Conservation (phyloP, 1,140 invertebrate genomes). For the Zaprionus gabonicus region DNA sequence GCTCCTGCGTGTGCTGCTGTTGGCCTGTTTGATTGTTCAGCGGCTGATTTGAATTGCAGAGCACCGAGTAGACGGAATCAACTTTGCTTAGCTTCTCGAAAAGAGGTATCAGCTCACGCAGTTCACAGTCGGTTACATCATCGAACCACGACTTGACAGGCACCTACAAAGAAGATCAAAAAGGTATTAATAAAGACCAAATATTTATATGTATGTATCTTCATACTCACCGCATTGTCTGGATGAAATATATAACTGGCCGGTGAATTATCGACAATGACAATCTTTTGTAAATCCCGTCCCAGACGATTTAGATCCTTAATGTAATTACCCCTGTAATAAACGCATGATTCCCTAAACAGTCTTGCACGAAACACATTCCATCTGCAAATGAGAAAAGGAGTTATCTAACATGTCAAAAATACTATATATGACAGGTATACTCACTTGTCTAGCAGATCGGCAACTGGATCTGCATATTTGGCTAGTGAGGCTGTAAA, state of each 20-base stretch:
- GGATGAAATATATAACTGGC: conserved; percentile 99
- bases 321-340: conserved; percentile 99
- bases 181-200: not conserved
- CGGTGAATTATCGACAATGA: conserved; percentile 99
- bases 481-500: conserved; percentile 99
- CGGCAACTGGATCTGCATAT: conserved; percentile 99
- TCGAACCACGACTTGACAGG: conserved; percentile 99
- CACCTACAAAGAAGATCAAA: conserved; percentile 87
- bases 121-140: conserved; percentile 97
- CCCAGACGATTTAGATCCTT: conserved; percentile 99
- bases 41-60: conserved; percentile 94
- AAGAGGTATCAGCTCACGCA: conserved; percentile 97
- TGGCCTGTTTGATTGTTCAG: conserved; percentile 87
- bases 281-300: conserved; percentile 97
- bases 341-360: conserved; percentile 99
- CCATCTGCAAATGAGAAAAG: conserved; percentile 88
- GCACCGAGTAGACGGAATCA: conserved; percentile 96
- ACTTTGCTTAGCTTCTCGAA: conserved; percentile 97
- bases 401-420: not conserved
- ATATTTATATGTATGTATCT: not conserved
- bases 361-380: conserved; percentile 97
- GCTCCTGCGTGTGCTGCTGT: conserved; percentile 64
- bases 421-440: not conserved
- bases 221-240: conserved; percentile 96
- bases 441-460: conserved; percentile 93